Evolutionary conservation across 2,113 vertebrate genomes (phyloP).

Genomic region (Onychostoma macrolepis): DNA sequence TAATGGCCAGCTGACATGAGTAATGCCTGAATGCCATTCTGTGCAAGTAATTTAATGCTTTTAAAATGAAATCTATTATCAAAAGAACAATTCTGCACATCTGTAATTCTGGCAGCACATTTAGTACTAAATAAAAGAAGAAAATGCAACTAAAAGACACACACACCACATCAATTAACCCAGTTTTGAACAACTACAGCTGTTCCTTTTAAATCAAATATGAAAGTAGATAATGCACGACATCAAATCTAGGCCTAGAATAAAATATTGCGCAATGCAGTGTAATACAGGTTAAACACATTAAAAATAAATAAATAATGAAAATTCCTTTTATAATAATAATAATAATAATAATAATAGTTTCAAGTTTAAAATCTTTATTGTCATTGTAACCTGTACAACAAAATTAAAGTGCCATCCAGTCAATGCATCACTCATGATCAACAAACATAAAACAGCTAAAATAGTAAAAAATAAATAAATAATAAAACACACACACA

Average conservation of each 20-base stretch:
- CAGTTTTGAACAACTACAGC: neutral
- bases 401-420: too few relatives aligned
- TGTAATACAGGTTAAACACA: too few relatives aligned
- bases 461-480: too few relatives aligned
- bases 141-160: conserved; percentile 24
- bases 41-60: conserved; percentile 20
- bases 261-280: neutral
- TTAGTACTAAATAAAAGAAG: conserved; percentile 7
- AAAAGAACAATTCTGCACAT: conserved; percentile 17
- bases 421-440: too few relatives aligned
- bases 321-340: too few relatives aligned
- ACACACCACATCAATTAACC: neutral
- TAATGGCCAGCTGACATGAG: conserved; percentile 12
- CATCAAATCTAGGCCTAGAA: neutral
- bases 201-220: neutral
- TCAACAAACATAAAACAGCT: too few relatives aligned
- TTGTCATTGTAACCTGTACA: too few relatives aligned
- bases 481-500: too few relatives aligned
- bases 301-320: too few relatives aligned
- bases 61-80: conserved; percentile 12
- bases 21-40: conserved; percentile 14
- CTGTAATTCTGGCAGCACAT: conserved; percentile 33
- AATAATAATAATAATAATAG: too few relatives aligned
- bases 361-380: too few relatives aligned
- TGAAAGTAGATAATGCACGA: neutral